Evolutionary conservation across 2,113 vertebrate genomes (phyloP).

Genomic region (Rhinoptilus africanus): DNA sequence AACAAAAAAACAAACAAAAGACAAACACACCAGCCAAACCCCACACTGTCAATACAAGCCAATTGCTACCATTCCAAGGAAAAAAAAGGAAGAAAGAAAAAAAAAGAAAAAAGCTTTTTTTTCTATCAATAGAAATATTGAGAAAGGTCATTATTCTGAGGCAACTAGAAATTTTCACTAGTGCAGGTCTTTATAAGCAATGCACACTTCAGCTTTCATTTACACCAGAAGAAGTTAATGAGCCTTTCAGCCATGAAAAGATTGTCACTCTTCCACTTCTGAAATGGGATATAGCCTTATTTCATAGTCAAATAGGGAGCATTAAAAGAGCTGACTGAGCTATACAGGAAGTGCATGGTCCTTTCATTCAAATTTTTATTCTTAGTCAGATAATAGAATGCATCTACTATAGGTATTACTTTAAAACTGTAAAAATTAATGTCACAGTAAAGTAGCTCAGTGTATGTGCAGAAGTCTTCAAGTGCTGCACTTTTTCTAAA

Average conservation of each 20-base stretch:
- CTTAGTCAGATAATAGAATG: not conserved
- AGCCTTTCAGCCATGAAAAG: not conserved
- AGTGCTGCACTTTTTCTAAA: not conserved
- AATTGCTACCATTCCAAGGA: not conserved
- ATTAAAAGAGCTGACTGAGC: not conserved
- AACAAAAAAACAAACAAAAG: not conserved
- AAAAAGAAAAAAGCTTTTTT: not conserved
- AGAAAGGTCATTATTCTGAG: not conserved
- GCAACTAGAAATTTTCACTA: not conserved
- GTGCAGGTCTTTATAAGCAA: not conserved
- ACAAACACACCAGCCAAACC: not conserved
- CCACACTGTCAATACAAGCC: not conserved
- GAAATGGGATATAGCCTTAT: not conserved
- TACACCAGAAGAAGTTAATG: not conserved
- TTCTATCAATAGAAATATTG: not conserved
- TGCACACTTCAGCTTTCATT: not conserved
- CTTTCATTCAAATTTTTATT: not conserved
- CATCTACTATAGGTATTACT: not conserved
- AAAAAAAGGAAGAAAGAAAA: fast-evolving
- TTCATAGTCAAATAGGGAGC: not conserved
- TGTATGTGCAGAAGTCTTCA: not conserved
- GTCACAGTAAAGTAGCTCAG: not conserved
- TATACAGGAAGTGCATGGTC: not conserved
- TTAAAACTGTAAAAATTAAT: not conserved
- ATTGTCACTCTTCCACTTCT: not conserved